These are phyloP conservation scores for Barnardius zonarius DNA, from an alignment of 2,113 vertebrate species.

Conservation along the genomic window DNA sequence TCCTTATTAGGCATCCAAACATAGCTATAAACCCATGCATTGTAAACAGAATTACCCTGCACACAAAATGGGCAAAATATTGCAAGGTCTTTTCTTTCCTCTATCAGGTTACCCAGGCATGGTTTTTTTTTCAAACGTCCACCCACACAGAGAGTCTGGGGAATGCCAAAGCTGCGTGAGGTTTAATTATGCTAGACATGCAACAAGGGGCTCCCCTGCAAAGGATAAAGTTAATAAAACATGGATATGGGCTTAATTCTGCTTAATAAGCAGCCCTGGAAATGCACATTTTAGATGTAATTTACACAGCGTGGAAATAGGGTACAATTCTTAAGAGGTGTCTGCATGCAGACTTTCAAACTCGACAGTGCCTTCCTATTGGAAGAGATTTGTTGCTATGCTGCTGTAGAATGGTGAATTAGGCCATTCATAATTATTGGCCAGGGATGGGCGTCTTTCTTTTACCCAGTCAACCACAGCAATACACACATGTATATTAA, in stretches of 20 bases:
- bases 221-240: constrained; percentile 63
- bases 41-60: constrained; percentile 30
- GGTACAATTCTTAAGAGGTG: constrained; percentile 18
- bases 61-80: background rate
- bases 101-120: constrained; percentile 28
- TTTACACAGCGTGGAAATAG: constrained; percentile 9
- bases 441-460: background rate
- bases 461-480: background rate
- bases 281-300: constrained; percentile 33
- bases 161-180: constrained; percentile 42
- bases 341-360: constrained; percentile 22
- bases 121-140: background rate
- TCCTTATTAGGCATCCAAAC: background rate
- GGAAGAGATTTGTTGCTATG: constrained; percentile 60
- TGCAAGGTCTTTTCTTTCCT: background rate
- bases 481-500: background rate
- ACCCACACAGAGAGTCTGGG: constrained; percentile 1
- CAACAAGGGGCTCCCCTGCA: constrained; percentile 53
- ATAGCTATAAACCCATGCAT: background rate
- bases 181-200: constrained; percentile 54
- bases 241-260: constrained; percentile 37
- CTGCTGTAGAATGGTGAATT: constrained; percentile 49
- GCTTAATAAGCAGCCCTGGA: constrained; percentile 49
- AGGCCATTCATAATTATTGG: constrained; percentile 47
- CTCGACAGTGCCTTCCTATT: constrained; percentile 28